Percentiles rank a stretch among this genome's conserved stretches.
Evolutionary conservation across 2,888 invertebrate genomes (phyloP).

Genomic region (Stenurella melanura): DNA sequence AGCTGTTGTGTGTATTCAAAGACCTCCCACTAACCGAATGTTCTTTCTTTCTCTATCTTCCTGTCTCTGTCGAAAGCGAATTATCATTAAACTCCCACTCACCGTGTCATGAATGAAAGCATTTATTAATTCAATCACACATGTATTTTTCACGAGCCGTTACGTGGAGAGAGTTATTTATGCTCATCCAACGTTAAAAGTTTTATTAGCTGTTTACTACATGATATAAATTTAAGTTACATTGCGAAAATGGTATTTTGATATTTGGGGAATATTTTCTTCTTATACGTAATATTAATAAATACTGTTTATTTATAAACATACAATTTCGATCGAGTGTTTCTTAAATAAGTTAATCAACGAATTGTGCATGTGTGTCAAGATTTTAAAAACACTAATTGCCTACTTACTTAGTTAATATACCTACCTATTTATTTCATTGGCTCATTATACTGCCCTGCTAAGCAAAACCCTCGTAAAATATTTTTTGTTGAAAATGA

Average conservation of each 20-base stretch:
- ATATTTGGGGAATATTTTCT: neutral
- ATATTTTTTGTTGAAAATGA: no score
- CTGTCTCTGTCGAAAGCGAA: slow-evolving; percentile 29
- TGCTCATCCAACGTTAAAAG: slow-evolving; percentile 11
- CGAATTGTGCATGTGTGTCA: no score
- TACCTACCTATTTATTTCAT: no score
- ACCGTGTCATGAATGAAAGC: slow-evolving; percentile 43
- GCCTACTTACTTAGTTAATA: no score
- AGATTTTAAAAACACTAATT: no score
- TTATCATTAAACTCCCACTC: slow-evolving; percentile 40
- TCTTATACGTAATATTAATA: no score
- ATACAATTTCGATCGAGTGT: no score
- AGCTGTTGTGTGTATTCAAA: slow-evolving; percentile 36
- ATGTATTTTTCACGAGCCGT: slow-evolving; percentile 25
- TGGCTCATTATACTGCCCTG: no score
- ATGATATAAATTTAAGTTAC: slow-evolving; percentile 2
- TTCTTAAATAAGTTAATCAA: no score
- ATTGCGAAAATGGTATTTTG: neutral
- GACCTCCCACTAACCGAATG: slow-evolving; percentile 39
- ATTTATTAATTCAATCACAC: slow-evolving; percentile 40
- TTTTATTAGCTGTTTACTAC: slow-evolving; percentile 17
- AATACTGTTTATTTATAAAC: no score
- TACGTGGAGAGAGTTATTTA: slow-evolving; percentile 9
- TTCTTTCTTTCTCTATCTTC: slow-evolving; percentile 16
- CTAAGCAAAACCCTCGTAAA: no score